Conservation (phyloP, 2,797 vertebrate genomes). For the Muscicapa comitata region DNA sequence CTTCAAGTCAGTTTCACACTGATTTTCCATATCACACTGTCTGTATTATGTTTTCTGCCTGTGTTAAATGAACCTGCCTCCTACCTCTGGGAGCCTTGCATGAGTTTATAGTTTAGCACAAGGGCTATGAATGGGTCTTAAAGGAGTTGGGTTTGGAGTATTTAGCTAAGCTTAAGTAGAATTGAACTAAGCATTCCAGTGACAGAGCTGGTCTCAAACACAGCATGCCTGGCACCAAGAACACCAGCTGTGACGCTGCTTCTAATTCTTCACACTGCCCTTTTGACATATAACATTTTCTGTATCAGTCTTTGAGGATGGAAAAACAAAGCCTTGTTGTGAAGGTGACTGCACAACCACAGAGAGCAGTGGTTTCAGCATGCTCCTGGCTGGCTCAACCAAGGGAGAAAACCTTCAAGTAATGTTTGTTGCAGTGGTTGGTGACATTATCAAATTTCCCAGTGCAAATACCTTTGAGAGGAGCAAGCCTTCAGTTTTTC, state of each 20-base stretch:
- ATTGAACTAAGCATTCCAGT: background rate
- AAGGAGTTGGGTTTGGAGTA: background rate
- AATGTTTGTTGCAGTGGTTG: slow-evolving; percentile 56
- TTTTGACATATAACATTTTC: background rate
- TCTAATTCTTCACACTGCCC: background rate
- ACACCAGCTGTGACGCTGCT: background rate
- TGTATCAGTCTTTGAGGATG: background rate
- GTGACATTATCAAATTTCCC: slow-evolving; percentile 77
- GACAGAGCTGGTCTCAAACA: background rate
- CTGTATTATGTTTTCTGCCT: background rate
- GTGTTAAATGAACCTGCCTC: background rate
- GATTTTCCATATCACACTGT: background rate
- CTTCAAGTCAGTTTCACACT: background rate
- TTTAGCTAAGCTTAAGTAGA: background rate
- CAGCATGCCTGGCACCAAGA: background rate
- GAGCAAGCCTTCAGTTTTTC: slow-evolving; percentile 57
- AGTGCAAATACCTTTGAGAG: slow-evolving; percentile 66
- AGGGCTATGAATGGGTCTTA: background rate
- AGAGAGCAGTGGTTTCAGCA: background rate
- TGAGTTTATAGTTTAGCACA: background rate
- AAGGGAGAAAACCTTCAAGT: slow-evolving; percentile 68
- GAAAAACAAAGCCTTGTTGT: background rate
- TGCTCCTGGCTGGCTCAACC: background rate
- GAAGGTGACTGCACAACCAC: background rate
- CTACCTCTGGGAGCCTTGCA: background rate